These are phyloP conservation scores for Sorex maritimensis DNA, from an alignment of 2,797 vertebrate genomes.

Conservation along the genomic window DNA sequence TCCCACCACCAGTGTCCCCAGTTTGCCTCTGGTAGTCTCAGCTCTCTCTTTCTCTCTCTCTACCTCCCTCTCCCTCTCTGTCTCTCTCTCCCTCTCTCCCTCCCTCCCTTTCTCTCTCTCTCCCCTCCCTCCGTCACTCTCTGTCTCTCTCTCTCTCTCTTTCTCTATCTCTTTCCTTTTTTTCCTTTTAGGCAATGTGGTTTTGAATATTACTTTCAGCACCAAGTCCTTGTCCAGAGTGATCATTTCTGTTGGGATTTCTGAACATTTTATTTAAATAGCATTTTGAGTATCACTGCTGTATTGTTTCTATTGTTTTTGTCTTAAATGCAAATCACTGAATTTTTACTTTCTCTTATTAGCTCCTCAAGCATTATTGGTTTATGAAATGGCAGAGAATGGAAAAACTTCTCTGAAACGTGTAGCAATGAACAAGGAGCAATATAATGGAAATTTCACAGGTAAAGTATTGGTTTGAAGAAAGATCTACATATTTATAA, in stretches of 20 bases:
- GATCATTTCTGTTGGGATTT: conserved; percentile 19
- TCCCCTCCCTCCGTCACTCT: no score
- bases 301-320: conserved; percentile 36
- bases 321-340: neutral
- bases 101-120: no score
- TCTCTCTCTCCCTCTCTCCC: no score
- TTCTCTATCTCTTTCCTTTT: no score
- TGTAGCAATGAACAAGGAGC: conserved; percentile 93
- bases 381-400: conserved; percentile 98
- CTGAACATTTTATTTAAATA: conserved; percentile 17
- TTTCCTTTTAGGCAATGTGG: no score
- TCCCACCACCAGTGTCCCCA: no score
- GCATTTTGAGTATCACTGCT: neutral
- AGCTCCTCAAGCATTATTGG: conserved; percentile 90
- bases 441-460: conserved; percentile 96
- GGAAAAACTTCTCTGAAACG: conserved; percentile 96
- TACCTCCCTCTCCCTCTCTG: no score
- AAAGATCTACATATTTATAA: conserved; percentile 2
- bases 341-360: conserved; percentile 74
- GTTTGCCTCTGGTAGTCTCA: no score
- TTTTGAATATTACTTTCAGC: no score
- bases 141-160: no score
- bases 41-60: no score
- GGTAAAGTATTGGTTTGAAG: conserved; percentile 89
- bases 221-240: neutral